phyloP scores from a whole-genome alignment of 2,888 invertebrate genomes.

The Rambutsinella grinnellia region DNA sequence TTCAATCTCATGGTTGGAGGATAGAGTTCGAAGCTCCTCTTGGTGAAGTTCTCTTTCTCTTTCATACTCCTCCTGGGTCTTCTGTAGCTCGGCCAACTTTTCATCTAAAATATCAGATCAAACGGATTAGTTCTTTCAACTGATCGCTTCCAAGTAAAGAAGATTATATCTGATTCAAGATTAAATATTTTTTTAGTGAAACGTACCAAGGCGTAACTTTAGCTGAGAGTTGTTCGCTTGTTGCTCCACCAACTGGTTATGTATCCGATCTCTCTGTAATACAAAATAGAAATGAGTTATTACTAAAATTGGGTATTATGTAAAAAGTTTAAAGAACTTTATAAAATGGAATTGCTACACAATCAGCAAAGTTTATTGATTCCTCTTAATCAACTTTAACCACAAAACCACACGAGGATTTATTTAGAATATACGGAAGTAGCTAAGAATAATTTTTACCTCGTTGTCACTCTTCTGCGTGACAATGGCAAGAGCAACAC shows the following conservation, averaged over 20 bases:
- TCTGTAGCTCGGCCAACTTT: conserved; percentile 37
- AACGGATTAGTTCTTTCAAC: too few relatives aligned
- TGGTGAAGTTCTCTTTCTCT: conserved; percentile 32
- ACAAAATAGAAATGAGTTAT: neutral
- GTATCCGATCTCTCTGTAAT: conserved; percentile 25
- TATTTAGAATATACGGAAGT: too few relatives aligned
- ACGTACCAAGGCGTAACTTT: conserved; percentile 42
- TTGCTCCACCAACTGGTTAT: conserved; percentile 37
- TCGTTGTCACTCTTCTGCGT: conserved; percentile 48
- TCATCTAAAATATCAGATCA: conserved; percentile 32
- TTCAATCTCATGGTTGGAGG: conserved; percentile 19
- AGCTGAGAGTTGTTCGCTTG: conserved; percentile 33
- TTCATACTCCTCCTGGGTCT: conserved; percentile 31
- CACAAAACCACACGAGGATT: too few relatives aligned
- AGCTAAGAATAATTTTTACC: too few relatives aligned
- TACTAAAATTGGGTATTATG: neutral
- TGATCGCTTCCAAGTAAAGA: too few relatives aligned
- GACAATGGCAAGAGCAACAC: conserved; percentile 39
- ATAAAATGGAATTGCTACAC: too few relatives aligned
- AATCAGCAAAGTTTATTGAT: too few relatives aligned
- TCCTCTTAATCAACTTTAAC: too few relatives aligned
- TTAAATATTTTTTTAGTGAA: neutral
- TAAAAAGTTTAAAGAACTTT: neutral
- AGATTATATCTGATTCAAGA: too few relatives aligned
- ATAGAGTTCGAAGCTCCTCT: conserved; percentile 18